Percentiles rank a stretch among this genome's conserved stretches.
These are phyloP conservation scores for Graptemys geographica DNA, from an alignment of 2,797 vertebrate species.

Conservation along the genomic window DNA sequence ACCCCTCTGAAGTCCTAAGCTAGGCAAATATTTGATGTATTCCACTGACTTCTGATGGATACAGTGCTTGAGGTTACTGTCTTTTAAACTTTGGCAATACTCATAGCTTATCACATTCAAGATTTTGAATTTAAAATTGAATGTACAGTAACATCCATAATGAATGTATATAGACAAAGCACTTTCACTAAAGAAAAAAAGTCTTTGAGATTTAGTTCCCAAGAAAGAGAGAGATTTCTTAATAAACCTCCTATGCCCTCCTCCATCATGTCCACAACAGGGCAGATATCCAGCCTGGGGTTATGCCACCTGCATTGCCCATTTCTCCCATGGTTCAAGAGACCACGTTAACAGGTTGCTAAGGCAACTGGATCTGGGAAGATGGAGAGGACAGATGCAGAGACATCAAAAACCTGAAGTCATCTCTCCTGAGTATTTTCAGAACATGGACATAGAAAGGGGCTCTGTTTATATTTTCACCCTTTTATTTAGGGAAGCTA, in stretches of 20 bases:
- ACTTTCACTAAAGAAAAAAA: neutral
- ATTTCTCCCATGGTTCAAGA: accelerated
- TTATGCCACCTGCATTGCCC: neutral
- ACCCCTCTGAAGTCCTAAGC: neutral
- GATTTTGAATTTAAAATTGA: neutral
- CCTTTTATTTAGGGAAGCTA: constrained; percentile 30
- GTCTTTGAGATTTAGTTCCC: neutral
- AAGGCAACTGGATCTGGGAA: neutral
- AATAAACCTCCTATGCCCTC: neutral
- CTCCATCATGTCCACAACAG: neutral
- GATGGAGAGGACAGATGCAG: neutral
- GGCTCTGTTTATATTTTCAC: constrained; percentile 54
- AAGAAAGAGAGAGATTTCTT: neutral
- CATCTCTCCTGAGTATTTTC: neutral
- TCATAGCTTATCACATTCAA: neutral
- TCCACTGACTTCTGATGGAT: neutral
- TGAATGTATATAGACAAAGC: neutral
- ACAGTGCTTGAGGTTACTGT: accelerated
- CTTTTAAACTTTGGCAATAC: neutral
- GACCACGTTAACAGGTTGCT: neutral
- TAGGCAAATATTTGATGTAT: neutral
- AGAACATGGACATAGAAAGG: constrained; percentile 21
- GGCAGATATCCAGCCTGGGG: neutral
- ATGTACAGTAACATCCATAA: neutral
- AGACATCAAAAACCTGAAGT: constrained; percentile 32